Percentiles rank a stretch among this genome's conserved stretches.
phyloP scores from a whole-genome alignment of 2,113 vertebrate species.

The Noctilio leporinus region DNA sequence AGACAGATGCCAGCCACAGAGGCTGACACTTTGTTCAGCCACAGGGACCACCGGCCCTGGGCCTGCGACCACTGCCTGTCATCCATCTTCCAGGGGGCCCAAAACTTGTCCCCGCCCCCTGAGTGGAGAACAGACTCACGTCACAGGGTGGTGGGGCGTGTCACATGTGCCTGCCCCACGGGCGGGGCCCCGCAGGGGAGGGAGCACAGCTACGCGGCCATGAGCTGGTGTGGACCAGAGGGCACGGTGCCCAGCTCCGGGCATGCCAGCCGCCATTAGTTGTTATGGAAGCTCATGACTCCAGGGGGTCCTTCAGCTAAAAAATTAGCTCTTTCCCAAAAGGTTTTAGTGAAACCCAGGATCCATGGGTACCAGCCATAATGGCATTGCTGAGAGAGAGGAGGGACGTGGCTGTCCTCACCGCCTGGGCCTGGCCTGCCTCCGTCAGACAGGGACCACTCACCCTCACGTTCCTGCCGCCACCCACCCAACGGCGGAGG shows the following conservation, averaged over 20 bases:
- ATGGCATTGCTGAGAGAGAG: background rate
- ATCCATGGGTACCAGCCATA: background rate
- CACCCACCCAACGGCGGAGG: background rate
- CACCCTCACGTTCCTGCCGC: rapidly evolving
- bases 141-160: background rate
- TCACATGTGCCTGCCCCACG: background rate
- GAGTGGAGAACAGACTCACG: background rate
- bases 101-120: background rate
- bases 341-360: conserved; percentile 18
- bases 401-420: background rate
- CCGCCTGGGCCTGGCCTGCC: background rate
- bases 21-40: no score
- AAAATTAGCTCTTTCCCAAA: conserved; percentile 46
- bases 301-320: conserved; percentile 38
- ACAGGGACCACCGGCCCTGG: rapidly evolving
- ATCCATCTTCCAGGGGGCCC: background rate
- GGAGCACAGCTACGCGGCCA: background rate
- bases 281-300: conserved; percentile 57
- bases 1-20: background rate
- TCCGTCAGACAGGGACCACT: background rate
- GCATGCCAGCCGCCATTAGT: conserved; percentile 6
- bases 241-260: background rate
- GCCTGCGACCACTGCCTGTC: background rate
- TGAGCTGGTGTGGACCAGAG: background rate
- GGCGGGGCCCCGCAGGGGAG: background rate